phyloP scores from a whole-genome alignment of 2,888 invertebrate genomes.

The Calliopum simillimum region DNA sequence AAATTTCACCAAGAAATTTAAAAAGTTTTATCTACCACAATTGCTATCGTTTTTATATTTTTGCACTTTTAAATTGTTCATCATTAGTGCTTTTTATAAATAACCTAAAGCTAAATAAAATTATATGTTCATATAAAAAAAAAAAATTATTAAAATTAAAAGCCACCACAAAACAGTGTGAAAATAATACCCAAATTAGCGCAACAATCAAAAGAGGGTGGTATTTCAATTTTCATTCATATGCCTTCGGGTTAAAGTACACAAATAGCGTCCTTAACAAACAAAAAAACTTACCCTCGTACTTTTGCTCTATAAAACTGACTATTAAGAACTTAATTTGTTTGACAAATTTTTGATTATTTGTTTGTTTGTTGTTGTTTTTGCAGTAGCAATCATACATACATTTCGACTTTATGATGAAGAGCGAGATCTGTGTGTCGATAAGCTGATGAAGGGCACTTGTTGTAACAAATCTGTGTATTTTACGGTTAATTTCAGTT shows the following conservation, averaged over 20 bases:
- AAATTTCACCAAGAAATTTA: neutral
- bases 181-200: slow-evolving; percentile 40
- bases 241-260: neutral
- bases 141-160: slow-evolving; percentile 30
- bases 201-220: slow-evolving; percentile 29
- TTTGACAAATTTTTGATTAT: slow-evolving; percentile 43
- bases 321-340: slow-evolving; percentile 46
- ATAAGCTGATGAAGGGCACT: slow-evolving; percentile 48
- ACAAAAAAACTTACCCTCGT: slow-evolving; percentile 25
- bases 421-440: slow-evolving; percentile 34
- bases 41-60: neutral
- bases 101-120: slow-evolving; percentile 8
- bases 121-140: slow-evolving; percentile 11
- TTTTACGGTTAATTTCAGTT: slow-evolving; percentile 64
- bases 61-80: no score
- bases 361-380: slow-evolving; percentile 36
- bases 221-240: slow-evolving; percentile 8
- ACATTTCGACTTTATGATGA: no score
- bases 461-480: slow-evolving; percentile 55
- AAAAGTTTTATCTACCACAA: neutral
- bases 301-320: slow-evolving; percentile 10
- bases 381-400: slow-evolving; percentile 8
- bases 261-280: neutral
- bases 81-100: neutral
- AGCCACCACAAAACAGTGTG: slow-evolving; percentile 35